These are phyloP conservation scores for Paraplagusia blochii DNA, from an alignment of 2,113 vertebrate species.

Conservation along the genomic window DNA sequence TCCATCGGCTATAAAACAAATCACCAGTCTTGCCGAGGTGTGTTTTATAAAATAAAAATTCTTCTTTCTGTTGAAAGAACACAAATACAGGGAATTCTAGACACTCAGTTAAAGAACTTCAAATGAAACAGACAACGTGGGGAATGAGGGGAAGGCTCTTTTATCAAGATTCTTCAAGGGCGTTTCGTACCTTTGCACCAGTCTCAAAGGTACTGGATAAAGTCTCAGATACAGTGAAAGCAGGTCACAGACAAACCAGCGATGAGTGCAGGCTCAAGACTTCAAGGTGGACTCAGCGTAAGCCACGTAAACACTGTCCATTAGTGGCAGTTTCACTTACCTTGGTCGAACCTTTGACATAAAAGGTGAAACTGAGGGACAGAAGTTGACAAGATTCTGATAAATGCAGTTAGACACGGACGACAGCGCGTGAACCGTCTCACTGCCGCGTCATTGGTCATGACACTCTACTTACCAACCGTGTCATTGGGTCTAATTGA, in stretches of 20 bases:
- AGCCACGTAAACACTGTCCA: slow-evolving; percentile 36
- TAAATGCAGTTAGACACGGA: slow-evolving; percentile 58
- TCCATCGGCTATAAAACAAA: too few relatives aligned
- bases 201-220: slow-evolving; percentile 24
- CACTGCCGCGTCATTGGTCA: slow-evolving; percentile 35
- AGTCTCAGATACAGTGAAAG: slow-evolving; percentile 46
- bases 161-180: slow-evolving; percentile 18
- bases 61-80: too few relatives aligned
- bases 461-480: slow-evolving; percentile 24
- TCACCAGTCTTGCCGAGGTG: too few relatives aligned
- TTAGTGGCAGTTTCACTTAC: slow-evolving; percentile 65
- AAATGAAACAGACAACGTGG: background rate
- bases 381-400: slow-evolving; percentile 64
- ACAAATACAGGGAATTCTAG: background rate
- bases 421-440: slow-evolving; percentile 44
- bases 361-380: slow-evolving; percentile 60
- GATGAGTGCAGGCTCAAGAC: slow-evolving; percentile 22
- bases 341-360: slow-evolving; percentile 40
- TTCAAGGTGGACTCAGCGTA: slow-evolving; percentile 26
- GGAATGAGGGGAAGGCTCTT: slow-evolving; percentile 1
- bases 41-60: too few relatives aligned
- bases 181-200: slow-evolving; percentile 17
- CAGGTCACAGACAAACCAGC: slow-evolving; percentile 42
- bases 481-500: slow-evolving; percentile 32
- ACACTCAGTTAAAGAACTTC: slow-evolving; percentile 13